Base-by-base conservation (phyloP, 2,113 vertebrate species). In the Tretioscincus oriximinensis region DNA sequence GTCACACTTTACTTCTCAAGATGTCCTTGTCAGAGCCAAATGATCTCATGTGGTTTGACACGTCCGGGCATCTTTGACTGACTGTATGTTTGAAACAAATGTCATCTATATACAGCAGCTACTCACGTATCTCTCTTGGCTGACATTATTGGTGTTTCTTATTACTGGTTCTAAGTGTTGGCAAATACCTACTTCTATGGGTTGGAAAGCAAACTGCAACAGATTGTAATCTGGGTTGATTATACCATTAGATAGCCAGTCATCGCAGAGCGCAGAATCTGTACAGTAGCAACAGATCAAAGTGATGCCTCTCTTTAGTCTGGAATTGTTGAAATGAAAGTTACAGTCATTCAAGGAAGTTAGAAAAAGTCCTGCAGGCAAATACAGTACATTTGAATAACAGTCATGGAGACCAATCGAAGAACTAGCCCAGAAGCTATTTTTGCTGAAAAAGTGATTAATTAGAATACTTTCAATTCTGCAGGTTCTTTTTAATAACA, bases 31-130 rank as follows among this genome's bases (percentile, higher is more conserved):
- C 65, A 68, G 65, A 81, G 63, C 20, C 51, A 49, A 81, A 81
- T 76, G 73, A 76, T 54, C 73, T 81, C 80, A 81, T 81, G 51
- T 85, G 60, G 79, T 90, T 72, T 71, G 77, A 86, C 78, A 90
- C 1, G 78, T 76, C 80, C 64, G 84, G 82, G 86, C 83, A 82
- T 84, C 91, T 86, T 83, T 81, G 86, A 90, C 85, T 85, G 76
- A 90, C 85, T 85, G 76, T 85, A 89, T 82, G 87, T 89, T 78
- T 87, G 84, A 88, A 69, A 91, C 84, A 92, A 92, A 93, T 93
- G 91, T 92, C 88, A 90, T 92, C 91, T 93, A 92, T 92, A 92
- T 92, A 92, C 89, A 88, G 90, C 91, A 90, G 81, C 90, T 92
- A 80, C 90, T 93, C 90, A 90, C 76, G 0, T 93, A 92, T 92